A percentile compares a stretch with the other conserved stretches of the same genome.
Conservation (phyloP, 2,113 vertebrate species). For the Bombycilla garrulus region DNA sequence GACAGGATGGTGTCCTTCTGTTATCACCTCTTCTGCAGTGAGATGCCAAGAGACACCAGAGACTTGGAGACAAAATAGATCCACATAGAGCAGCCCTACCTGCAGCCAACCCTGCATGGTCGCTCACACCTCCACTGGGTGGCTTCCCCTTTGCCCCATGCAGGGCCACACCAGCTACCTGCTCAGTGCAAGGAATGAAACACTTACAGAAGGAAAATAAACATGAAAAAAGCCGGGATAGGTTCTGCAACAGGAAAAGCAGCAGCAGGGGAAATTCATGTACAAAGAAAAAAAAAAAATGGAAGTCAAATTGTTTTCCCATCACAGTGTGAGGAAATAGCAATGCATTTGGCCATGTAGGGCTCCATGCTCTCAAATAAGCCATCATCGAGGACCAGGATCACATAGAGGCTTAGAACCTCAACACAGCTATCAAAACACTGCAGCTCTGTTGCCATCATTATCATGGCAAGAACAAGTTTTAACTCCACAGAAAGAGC, state of each 20-base stretch:
- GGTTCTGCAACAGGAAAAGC: background rate
- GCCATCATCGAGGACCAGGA: background rate
- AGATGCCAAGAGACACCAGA: background rate
- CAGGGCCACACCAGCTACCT: background rate
- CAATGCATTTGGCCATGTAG: accelerated
- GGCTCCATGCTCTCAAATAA: background rate
- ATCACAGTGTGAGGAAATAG: background rate
- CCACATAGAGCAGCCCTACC: accelerated
- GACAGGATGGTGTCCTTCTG: background rate
- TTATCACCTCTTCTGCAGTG: background rate
- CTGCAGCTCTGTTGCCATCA: background rate
- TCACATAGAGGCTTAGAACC: background rate
- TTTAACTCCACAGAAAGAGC: background rate
- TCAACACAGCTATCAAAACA: background rate
- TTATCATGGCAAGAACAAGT: background rate
- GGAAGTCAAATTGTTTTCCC: background rate
- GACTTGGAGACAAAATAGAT: background rate
- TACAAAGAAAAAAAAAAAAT: background rate
- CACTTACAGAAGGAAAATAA: accelerated
- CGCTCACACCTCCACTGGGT: accelerated
- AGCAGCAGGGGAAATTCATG: accelerated
- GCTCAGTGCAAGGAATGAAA: accelerated
- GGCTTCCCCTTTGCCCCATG: accelerated
- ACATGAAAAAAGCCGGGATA: background rate
- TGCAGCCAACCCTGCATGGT: background rate